These are phyloP conservation scores for Gadopsis bispinosus DNA, from an alignment of 2,797 vertebrate genomes.

Conservation along the genomic window DNA sequence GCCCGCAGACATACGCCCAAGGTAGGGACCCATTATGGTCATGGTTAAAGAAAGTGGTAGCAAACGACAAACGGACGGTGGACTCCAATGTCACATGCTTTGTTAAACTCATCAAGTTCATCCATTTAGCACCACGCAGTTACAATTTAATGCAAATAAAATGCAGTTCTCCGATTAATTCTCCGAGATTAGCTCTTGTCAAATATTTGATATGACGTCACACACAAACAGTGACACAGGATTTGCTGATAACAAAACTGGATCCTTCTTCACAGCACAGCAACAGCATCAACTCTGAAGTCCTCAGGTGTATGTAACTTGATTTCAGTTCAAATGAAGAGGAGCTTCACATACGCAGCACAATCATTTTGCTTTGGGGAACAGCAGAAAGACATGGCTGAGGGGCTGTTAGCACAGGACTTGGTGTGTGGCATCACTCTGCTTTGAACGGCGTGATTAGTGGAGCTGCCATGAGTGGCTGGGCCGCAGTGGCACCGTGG, in stretches of 20 bases:
- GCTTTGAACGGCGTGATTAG: conserved; percentile 31
- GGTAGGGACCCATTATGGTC: too few species aligned
- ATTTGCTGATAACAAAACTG: conserved; percentile 1
- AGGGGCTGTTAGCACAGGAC: not conserved
- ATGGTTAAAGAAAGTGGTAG: too few species aligned
- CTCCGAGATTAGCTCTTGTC: not conserved
- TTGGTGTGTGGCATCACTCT: not conserved
- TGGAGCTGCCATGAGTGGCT: conserved; percentile 14
- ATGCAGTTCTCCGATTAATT: not conserved
- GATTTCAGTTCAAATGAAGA: too few species aligned
- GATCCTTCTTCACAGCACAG: not conserved
- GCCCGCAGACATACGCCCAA: too few species aligned
- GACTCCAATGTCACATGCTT: too few species aligned
- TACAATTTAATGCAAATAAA: conserved; percentile 18
- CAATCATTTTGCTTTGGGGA: not conserved
- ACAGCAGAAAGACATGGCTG: not conserved
- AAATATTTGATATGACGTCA: not conserved
- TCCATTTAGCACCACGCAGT: not conserved
- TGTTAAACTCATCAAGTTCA: too few species aligned
- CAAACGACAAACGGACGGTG: too few species aligned
- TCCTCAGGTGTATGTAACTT: not conserved
- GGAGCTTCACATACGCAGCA: too few species aligned
- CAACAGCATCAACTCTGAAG: conserved; percentile 1
- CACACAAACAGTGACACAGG: not conserved
- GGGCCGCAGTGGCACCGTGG: conserved; percentile 28